Percentiles rank a stretch among this genome's conserved stretches.
Evolutionary conservation across 2,113 vertebrate genomes (phyloP).

Genomic region (Corapipo altera): DNA sequence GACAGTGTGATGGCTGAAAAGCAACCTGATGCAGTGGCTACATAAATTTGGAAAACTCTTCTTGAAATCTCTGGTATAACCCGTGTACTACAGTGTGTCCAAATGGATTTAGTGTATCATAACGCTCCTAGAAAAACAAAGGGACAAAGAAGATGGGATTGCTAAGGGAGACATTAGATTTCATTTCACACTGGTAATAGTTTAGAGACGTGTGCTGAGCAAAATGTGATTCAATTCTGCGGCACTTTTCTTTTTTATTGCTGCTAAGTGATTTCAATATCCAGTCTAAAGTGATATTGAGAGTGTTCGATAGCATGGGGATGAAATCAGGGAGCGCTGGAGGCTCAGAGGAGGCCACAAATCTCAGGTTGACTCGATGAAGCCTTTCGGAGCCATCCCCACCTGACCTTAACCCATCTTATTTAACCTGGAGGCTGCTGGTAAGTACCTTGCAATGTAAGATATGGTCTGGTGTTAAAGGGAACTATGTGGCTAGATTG

Average conservation of each 20-base stretch:
- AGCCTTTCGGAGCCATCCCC: not conserved
- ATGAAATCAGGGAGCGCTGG: not conserved
- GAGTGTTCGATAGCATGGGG: not conserved
- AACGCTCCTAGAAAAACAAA: constrained; percentile 2
- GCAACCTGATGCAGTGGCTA: not conserved
- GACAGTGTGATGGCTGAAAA: not conserved
- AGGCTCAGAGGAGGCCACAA: constrained; percentile 26
- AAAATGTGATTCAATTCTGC: constrained; percentile 51
- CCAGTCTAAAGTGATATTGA: constrained; percentile 52
- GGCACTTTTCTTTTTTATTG: constrained; percentile 44
- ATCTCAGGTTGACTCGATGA: not conserved
- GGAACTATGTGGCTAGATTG: not conserved
- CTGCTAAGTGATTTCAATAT: constrained; percentile 57
- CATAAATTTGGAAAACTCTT: not conserved
- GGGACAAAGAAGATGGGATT: constrained; percentile 44
- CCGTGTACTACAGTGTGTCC: not conserved
- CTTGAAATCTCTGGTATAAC: not conserved
- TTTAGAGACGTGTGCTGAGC: constrained; percentile 31
- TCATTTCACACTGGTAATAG: constrained; percentile 60
- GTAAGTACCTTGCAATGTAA: not conserved
- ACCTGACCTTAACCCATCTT: not conserved
- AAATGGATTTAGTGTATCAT: constrained; percentile 50
- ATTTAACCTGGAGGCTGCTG: constrained; percentile 50
- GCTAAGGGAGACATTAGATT: constrained; percentile 52
- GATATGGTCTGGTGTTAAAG: not conserved